Base-by-base conservation (phyloP, 1,140 invertebrate species). In the Geopemphigus sp. region DNA sequence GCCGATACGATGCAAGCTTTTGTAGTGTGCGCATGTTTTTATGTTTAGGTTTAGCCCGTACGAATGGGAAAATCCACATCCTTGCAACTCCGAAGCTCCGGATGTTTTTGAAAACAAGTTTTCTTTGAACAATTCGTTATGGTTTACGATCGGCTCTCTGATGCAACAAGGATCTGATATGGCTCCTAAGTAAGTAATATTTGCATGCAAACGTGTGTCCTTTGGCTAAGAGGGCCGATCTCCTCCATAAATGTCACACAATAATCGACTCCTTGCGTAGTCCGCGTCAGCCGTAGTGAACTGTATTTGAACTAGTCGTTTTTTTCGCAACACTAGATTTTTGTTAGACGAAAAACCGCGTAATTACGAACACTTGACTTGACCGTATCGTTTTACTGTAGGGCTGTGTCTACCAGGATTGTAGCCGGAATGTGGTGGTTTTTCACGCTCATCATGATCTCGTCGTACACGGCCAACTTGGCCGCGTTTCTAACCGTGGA, bases 401-500 rank as follows among this genome's bases (percentile, higher is more conserved):
- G 93, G 86, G 93, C 93, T 70, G 89, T 94, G 14, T 94, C 93
- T 5, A 97, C 95, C 0, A 88, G 95, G 81, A 93, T 96, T 90
- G 93, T 97, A 6, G 94, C 94, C 14, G 91, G 91, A 2, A 96
- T 95, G 88, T 98, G 96, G 96, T 98, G 95, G 95, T 97, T 98
- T 86, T 98, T 98, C 87, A 98, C 95, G 0, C 87, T 98, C 22
- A 98, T 98, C 83, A 97, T 99, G 92, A 98, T 98, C 84, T 98
- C 96, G 19, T 98, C 96, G 1, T 98, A 98, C 86, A 99, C 97
- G 32, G 97, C 97, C 50, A 98, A 98, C 86, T 88, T 98, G 83
- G 97, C 97, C 26, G 96, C 97, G 39, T 98, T 99, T 86, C 86
- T 99, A 8, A 99, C 97, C 0, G 96, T 98, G 5, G 96, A 98